These are phyloP conservation scores for Alethe castanea DNA, from an alignment of 2,113 vertebrate species.

Conservation along the genomic window DNA sequence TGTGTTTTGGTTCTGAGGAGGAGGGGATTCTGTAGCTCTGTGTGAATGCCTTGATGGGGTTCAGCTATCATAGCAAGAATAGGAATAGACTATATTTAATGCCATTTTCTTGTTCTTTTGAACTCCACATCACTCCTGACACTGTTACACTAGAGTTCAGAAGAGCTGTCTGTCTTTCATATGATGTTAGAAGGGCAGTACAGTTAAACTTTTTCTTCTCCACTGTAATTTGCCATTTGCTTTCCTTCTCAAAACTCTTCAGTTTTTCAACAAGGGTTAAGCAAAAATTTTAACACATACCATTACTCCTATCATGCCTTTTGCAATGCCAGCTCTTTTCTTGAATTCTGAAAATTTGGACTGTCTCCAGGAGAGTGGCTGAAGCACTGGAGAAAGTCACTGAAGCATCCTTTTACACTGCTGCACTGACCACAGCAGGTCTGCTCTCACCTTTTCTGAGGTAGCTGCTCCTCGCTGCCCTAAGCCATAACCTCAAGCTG, in stretches of 20 bases:
- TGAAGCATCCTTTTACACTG: background rate
- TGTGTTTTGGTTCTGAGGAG: conserved; percentile 4
- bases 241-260: background rate
- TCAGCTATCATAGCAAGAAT: background rate
- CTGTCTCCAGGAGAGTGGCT: background rate
- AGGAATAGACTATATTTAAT: background rate
- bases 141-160: background rate
- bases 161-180: background rate
- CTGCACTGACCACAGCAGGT: background rate
- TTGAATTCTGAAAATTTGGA: background rate
- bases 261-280: background rate
- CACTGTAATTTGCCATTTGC: background rate
- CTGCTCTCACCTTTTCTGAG: background rate
- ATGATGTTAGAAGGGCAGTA: background rate
- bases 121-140: background rate
- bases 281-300: background rate
- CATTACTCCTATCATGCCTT: background rate
- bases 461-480: background rate
- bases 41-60: background rate
- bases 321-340: background rate
- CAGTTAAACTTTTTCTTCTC: background rate
- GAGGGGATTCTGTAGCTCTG: background rate
- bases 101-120: conserved; percentile 8
- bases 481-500: conserved; percentile 1
- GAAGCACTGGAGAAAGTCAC: background rate